These are phyloP conservation scores for Hyperoplus lanceolatus DNA, from an alignment of 2,797 vertebrate genomes.

Conservation along the genomic window DNA sequence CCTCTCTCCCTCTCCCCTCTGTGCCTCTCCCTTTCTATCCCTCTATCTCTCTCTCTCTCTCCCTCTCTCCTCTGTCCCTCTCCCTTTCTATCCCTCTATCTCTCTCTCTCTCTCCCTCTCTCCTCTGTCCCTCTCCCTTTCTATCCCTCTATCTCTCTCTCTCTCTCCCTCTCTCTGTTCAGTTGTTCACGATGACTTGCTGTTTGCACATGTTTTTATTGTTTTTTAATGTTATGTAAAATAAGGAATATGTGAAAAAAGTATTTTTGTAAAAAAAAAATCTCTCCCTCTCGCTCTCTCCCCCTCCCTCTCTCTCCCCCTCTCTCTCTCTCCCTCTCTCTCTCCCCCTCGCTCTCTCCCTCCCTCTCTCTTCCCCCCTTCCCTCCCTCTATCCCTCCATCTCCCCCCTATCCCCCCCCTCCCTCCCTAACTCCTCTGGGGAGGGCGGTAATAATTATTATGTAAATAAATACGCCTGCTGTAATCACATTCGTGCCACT, in stretches of 20 bases:
- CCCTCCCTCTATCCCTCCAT: no score
- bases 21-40: neutral
- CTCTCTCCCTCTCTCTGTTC: slow-evolving; percentile 47
- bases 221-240: no score
- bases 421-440: slow-evolving; percentile 80
- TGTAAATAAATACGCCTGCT: slow-evolving; percentile 91
- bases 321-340: no score
- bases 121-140: no score
- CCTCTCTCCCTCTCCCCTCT: slow-evolving; percentile 65
- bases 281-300: no score
- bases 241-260: no score
- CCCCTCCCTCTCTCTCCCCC: no score
- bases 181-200: no score
- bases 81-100: neutral
- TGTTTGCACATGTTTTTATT: no score
- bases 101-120: slow-evolving; percentile 74
- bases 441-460: slow-evolving; percentile 90
- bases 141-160: no score
- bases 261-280: no score
- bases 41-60: slow-evolving; percentile 3
- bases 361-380: slow-evolving; percentile 66
- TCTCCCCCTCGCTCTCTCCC: slow-evolving; percentile 66
- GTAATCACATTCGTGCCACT: slow-evolving; percentile 90
- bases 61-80: slow-evolving; percentile 44
- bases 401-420: no score